phyloP scores from a whole-genome alignment of 2,113 vertebrate genomes.

The Danionella cerebrum region DNA sequence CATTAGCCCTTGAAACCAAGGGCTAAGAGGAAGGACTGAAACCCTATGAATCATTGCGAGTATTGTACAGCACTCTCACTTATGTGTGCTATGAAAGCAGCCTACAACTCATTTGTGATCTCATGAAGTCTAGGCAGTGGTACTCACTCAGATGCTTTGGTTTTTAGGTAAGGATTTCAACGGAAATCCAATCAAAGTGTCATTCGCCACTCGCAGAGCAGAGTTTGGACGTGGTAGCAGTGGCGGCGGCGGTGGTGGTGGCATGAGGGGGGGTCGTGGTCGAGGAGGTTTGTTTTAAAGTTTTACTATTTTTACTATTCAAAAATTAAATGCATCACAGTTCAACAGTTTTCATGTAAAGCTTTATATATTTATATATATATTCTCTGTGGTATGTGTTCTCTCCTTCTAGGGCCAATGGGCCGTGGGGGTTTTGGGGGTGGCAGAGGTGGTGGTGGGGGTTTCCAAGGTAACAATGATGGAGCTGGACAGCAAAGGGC shows the following conservation, averaged over 20 bases:
- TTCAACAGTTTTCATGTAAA: no score
- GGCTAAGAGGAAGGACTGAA: no score
- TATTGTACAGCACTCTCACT: no score
- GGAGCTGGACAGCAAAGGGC: conserved; percentile 70
- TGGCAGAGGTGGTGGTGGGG: conserved; percentile 42
- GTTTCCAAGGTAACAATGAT: not conserved
- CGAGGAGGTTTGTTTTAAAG: conserved; percentile 59
- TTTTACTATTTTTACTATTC: not conserved
- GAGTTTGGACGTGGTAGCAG: conserved; percentile 76
- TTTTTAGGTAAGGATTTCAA: conserved; percentile 79
- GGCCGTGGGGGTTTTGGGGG: conserved; percentile 76
- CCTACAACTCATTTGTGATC: no score
- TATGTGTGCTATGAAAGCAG: no score
- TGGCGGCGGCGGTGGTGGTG: conserved; percentile 57
- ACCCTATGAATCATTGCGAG: no score
- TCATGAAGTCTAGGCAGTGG: no score
- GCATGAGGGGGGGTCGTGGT: conserved; percentile 70
- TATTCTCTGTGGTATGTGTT: not conserved
- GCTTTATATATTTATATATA: not conserved
- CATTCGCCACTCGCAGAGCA: conserved; percentile 79
- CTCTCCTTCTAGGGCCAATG: conserved; percentile 61
- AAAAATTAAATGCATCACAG: no score
- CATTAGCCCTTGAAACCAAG: no score
- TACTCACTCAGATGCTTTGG: no score
- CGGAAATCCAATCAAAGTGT: conserved; percentile 82